phyloP scores from a whole-genome alignment of 2,113 vertebrate species.

The Vulpes ferrilata region DNA sequence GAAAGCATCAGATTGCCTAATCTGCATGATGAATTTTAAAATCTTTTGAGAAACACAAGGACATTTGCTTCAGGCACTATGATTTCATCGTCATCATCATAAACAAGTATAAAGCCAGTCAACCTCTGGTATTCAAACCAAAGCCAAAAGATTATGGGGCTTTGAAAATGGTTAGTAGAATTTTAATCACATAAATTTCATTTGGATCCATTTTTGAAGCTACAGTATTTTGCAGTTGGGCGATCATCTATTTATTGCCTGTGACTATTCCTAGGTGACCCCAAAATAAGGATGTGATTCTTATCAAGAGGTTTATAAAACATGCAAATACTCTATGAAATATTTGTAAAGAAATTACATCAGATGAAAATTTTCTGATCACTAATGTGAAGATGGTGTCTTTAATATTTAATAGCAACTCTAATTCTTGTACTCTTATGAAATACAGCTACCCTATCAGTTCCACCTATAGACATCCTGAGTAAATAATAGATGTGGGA shows the following conservation, averaged over 20 bases:
- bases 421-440: conserved; percentile 62
- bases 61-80: conserved; percentile 57
- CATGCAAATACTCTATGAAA: conserved; percentile 46
- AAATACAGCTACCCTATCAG: conserved; percentile 65
- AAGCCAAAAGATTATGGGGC: background rate
- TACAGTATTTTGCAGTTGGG: background rate
- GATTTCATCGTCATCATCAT: conserved; percentile 49
- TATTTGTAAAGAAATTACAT: conserved; percentile 71
- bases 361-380: conserved; percentile 70
- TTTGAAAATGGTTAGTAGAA: conserved; percentile 50
- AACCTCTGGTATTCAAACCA: conserved; percentile 14
- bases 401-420: conserved; percentile 76
- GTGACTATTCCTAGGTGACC: background rate
- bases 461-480: conserved; percentile 58
- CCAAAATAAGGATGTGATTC: conserved; percentile 41
- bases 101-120: conserved; percentile 35
- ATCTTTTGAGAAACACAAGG: conserved; percentile 38
- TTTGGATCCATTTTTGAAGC: background rate
- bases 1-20: conserved; percentile 60
- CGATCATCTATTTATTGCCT: background rate
- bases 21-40: conserved; percentile 63
- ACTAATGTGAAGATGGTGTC: conserved; percentile 48
- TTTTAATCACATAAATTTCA: conserved; percentile 55
- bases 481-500: conserved; percentile 65
- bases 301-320: conserved; percentile 50